Percentiles rank a stretch among this genome's conserved stretches.
Conservation (phyloP, 2,113 vertebrate species). For the Brachypteracias leptosomus region DNA sequence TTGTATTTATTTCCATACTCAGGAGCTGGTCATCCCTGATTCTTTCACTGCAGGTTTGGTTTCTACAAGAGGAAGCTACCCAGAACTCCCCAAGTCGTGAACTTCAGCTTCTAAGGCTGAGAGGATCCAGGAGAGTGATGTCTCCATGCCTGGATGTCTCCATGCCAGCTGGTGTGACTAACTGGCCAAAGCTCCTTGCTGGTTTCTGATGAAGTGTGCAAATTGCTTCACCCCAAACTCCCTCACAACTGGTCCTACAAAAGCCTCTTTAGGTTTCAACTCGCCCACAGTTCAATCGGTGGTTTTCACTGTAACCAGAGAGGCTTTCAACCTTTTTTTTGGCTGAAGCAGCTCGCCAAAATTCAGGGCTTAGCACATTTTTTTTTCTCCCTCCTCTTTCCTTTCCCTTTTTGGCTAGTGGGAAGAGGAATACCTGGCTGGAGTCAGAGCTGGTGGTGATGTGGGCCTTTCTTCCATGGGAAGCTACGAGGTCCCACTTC, state of each 20-base stretch:
- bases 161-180: neutral
- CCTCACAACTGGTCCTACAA: neutral
- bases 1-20: neutral
- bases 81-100: neutral
- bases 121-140: neutral
- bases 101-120: neutral
- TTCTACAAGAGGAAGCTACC: neutral
- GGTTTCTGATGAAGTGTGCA: neutral
- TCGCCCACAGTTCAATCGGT: neutral
- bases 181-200: neutral
- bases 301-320: conserved; percentile 24
- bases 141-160: neutral
- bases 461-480: neutral
- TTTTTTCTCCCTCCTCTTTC: neutral
- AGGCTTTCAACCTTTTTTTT: neutral
- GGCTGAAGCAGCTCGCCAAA: neutral
- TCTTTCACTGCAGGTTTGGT: neutral
- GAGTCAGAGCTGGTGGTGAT: neutral
- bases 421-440: neutral
- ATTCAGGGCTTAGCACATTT: neutral
- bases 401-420: neutral
- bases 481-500: neutral
- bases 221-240: neutral
- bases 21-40: neutral
- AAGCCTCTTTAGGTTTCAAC: neutral